Base-by-base conservation (phyloP, 2,113 vertebrate genomes). In the Pelobates fuscus region DNA sequence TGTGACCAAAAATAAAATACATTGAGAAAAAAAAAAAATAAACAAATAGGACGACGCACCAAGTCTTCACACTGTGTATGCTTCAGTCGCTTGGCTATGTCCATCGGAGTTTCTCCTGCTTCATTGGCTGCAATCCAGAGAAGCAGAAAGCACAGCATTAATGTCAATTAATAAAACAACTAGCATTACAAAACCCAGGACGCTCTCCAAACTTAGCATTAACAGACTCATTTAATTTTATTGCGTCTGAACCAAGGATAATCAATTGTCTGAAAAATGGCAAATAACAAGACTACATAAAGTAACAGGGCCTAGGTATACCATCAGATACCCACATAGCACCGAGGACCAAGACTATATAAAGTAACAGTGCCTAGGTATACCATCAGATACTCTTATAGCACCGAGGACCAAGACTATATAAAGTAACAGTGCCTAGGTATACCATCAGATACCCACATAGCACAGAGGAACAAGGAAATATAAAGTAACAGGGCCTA, bases 11-110 rank as follows among this genome's bases (percentile, higher is more conserved):
- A n/a, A n/a, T n/a, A n/a, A n/a, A n/a, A n/a, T n/a, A n/a, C n/a
- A n/a, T n/a, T n/a, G n/a, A n/a, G n/a, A n/a, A n/a, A n/a, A n/a
- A n/a, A n/a, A n/a, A n/a, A n/a, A n/a, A n/a, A n/a, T n/a, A n/a
- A n/a, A 52, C 3, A 55, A 27, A 15, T 20, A 20, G 24, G 0
- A 2, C 65, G 46, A 84, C 96, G 88, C 81, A 98, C 97, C 96
- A 98, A 63, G 18, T 99, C 96, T 79, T 97, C 95, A 58, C 97
- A 99, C 84, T 90, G 90, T 30, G 87, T 80, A 32, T 97, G 94
- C 58, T 91, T 89, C 26, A 97, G 92, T n/a, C 96, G 92, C 77
- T 80, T 94, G 27, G 96, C 94, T 18, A 98, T 89, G 81, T 99
- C 97, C 84, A 98, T 84, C 0, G 96, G 87, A 0, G 95, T 96